These are phyloP conservation scores for Ornithorhynchus anatinus DNA, from an alignment of 2,113 vertebrate species.

Conservation along the genomic window DNA sequence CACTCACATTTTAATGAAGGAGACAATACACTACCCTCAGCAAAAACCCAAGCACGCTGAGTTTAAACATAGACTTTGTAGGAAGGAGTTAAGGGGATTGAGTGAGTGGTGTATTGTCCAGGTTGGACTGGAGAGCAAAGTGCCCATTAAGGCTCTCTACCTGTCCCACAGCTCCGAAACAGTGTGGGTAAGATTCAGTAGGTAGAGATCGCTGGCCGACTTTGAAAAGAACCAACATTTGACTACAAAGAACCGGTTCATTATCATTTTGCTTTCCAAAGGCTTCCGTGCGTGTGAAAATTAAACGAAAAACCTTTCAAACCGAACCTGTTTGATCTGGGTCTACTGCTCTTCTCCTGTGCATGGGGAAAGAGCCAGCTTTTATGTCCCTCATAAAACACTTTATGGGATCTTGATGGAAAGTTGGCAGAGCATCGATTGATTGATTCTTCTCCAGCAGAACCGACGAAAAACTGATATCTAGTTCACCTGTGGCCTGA, in stretches of 20 bases:
- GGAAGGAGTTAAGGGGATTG: too few relatives aligned
- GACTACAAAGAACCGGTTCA: neutral
- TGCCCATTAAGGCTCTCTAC: neutral
- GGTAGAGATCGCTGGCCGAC: neutral
- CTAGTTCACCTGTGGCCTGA: constrained; percentile 16
- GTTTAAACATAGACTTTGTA: too few relatives aligned
- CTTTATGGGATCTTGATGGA: constrained; percentile 45
- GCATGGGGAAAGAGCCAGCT: constrained; percentile 26
- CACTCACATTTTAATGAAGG: too few relatives aligned
- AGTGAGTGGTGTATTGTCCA: too few relatives aligned
- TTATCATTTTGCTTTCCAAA: constrained; percentile 11
- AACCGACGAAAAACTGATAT: constrained; percentile 28
- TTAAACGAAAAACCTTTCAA: too few relatives aligned
- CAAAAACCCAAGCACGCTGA: too few relatives aligned
- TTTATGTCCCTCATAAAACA: constrained; percentile 48
- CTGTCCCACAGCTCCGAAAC: neutral
- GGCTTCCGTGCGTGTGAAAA: constrained; percentile 15
- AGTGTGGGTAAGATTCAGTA: neutral
- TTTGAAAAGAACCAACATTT: neutral
- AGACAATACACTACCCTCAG: too few relatives aligned
- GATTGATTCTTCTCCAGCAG: neutral
- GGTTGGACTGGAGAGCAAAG: neutral
- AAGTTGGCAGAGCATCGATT: constrained; percentile 24
- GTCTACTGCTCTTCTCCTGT: constrained; percentile 3
- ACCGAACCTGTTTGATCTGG: constrained; percentile 18